phyloP scores from a whole-genome alignment of 2,797 vertebrate species.

The Thaleichthys pacificus region DNA sequence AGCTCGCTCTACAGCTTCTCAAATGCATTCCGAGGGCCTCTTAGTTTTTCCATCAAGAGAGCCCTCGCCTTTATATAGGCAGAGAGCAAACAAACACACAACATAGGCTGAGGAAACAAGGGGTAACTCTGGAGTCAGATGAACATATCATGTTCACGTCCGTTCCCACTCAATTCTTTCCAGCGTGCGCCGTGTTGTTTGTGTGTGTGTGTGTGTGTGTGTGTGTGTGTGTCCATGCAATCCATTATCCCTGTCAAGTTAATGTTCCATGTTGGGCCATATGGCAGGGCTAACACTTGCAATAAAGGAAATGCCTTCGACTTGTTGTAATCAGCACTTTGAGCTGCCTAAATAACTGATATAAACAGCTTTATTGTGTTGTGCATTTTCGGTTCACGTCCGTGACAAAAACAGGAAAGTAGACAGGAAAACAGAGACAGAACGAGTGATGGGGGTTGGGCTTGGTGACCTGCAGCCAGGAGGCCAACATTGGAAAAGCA shows the following conservation, averaged over 20 bases:
- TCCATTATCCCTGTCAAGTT: slow-evolving; percentile 88
- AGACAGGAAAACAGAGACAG: slow-evolving; percentile 60
- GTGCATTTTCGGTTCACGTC: slow-evolving; percentile 80
- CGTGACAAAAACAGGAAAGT: slow-evolving; percentile 81
- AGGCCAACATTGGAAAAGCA: slow-evolving; percentile 13
- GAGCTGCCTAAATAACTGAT: slow-evolving; percentile 80
- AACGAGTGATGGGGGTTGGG: slow-evolving; percentile 24
- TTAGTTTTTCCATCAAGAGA: slow-evolving; percentile 64
- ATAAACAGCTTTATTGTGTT: slow-evolving; percentile 86
- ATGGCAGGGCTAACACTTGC: slow-evolving; percentile 81
- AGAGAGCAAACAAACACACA: slow-evolving; percentile 40
- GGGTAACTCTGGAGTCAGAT: slow-evolving; percentile 71
- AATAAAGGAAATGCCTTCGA: slow-evolving; percentile 87
- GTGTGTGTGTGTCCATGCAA: slow-evolving; percentile 42
- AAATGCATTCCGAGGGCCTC: slow-evolving; percentile 64
- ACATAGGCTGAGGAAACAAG: slow-evolving; percentile 66
- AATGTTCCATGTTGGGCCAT: slow-evolving; percentile 87
- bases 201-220: slow-evolving; percentile 2
- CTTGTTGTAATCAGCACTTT: slow-evolving; percentile 86
- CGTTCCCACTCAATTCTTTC: slow-evolving; percentile 59
- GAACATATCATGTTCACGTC: slow-evolving; percentile 71
- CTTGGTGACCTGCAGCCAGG: not conserved
- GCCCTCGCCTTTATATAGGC: slow-evolving; percentile 45
- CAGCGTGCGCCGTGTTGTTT: slow-evolving; percentile 56
- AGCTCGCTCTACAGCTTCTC: slow-evolving; percentile 63